phyloP scores from a whole-genome alignment of 2,797 vertebrate genomes.

The Spea hammondii region DNA sequence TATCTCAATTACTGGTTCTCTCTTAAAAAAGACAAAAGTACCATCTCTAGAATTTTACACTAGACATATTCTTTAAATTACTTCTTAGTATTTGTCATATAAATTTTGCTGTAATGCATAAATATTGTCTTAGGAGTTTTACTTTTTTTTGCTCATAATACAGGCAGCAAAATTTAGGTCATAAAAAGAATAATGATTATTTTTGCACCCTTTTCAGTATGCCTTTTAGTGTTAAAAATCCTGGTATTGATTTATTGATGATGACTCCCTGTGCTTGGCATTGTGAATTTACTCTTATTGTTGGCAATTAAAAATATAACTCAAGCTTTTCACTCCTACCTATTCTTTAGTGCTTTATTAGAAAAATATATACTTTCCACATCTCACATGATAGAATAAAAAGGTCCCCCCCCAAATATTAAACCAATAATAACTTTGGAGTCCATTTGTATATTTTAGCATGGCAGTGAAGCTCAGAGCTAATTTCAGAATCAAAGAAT shows the following conservation, averaged over 20 bases:
- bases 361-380: constrained; percentile 38
- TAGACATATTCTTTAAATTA: no score
- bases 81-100: no score
- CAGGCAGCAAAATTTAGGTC: constrained; percentile 27
- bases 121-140: background rate
- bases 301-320: constrained; percentile 51
- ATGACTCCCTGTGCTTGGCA: constrained; percentile 31
- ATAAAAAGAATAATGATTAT: constrained; percentile 47
- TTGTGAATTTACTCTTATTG: constrained; percentile 45
- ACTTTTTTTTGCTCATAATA: background rate
- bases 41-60: no score
- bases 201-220: constrained; percentile 39
- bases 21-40: no score
- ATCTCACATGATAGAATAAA: constrained; percentile 27
- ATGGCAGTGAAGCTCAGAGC: constrained; percentile 56
- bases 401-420: constrained; percentile 24
- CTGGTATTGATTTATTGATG: constrained; percentile 51
- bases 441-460: constrained; percentile 57
- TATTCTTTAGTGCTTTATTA: constrained; percentile 44
- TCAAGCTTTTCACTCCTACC: constrained; percentile 46
- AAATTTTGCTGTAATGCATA: no score
- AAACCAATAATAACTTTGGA: constrained; percentile 65
- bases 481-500: constrained; percentile 66
- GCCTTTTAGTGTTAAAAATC: constrained; percentile 46
- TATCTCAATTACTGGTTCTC: no score